A percentile compares a stretch with the other conserved stretches of the same genome.
These are phyloP conservation scores for Argyrosomus japonicus DNA, from an alignment of 2,113 vertebrate genomes.

Conservation along the genomic window DNA sequence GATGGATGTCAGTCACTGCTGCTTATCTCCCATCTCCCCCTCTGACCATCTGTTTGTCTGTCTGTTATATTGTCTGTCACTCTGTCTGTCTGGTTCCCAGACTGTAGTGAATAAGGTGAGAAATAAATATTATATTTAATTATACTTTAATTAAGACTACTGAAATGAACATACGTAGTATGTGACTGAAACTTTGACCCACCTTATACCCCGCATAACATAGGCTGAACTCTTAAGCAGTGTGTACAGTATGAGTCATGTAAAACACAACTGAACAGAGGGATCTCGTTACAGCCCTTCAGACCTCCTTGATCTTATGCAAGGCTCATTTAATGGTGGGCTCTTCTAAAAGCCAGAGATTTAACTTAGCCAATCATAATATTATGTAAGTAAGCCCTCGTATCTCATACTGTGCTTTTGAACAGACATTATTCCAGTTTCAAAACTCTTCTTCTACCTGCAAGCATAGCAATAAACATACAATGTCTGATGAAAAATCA, in stretches of 20 bases:
- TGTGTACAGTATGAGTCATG: slow-evolving; percentile 1
- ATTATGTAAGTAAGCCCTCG: slow-evolving; percentile 25
- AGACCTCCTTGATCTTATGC: slow-evolving; percentile 10
- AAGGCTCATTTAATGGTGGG: slow-evolving; percentile 19
- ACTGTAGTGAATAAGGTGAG: not conserved
- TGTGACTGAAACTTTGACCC: not conserved
- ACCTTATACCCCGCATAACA: not conserved
- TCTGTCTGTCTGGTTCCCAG: slow-evolving; percentile 10
- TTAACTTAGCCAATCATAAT: slow-evolving; percentile 35
- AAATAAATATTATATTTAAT: not conserved
- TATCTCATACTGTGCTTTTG: slow-evolving; percentile 8
- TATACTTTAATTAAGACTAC: not conserved
- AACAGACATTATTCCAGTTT: not conserved
- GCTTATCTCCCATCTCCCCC: slow-evolving; percentile 46
- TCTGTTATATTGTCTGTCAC: slow-evolving; percentile 21
- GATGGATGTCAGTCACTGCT: slow-evolving; percentile 64
- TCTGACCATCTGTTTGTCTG: slow-evolving; percentile 26
- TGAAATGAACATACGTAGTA: not conserved
- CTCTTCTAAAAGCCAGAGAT: slow-evolving; percentile 32
- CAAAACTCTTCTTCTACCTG: not conserved
- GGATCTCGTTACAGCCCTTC: slow-evolving; percentile 26
- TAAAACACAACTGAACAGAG: slow-evolving; percentile 8
- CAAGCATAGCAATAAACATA: not conserved
- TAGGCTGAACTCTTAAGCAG: not conserved
- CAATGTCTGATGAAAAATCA: slow-evolving; percentile 18